Conservation (phyloP, 37 sponge, comb jelly and placozoan genomes). For the Halichondria panicea region DNA sequence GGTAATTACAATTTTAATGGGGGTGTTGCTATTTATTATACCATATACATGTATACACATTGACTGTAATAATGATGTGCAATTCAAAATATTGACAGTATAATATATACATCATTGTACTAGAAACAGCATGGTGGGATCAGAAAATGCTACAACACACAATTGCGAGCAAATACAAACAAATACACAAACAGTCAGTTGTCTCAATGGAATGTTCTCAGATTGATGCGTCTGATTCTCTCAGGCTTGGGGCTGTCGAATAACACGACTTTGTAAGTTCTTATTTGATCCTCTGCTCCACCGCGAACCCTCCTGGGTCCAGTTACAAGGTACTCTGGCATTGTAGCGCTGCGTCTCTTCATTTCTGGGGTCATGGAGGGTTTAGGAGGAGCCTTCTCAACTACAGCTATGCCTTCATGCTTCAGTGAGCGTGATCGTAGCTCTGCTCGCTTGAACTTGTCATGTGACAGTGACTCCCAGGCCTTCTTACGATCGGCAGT, state of each 20-base stretch:
- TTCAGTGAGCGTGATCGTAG: background rate
- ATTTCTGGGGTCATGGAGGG: conserved; percentile 12
- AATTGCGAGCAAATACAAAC: conserved; percentile 7
- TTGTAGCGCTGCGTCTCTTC: conserved; percentile 25
- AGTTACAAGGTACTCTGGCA: conserved; percentile 33
- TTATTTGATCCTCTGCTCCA: conserved; percentile 3
- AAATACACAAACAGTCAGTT: background rate
- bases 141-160: too few species aligned
- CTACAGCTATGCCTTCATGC: background rate
- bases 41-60: too few species aligned
- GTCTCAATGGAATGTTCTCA: conserved; percentile 45
- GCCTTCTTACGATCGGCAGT: conserved; percentile 37
- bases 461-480: conserved; percentile 3
- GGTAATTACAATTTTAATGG: too few species aligned
- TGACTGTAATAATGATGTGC: too few species aligned
- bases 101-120: too few species aligned
- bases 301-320: background rate
- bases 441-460: conserved; percentile 1
- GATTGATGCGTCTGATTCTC: conserved; percentile 32
- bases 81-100: too few species aligned
- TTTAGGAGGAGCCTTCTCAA: background rate
- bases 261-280: conserved; percentile 24
- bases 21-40: too few species aligned
- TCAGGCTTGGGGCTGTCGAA: conserved; percentile 33
- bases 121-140: too few species aligned